A percentile compares a stretch with the other conserved stretches of the same genome.
Conservation (phyloP, 2,888 invertebrate genomes). For the Scelioninae gen. 1 region DNA sequence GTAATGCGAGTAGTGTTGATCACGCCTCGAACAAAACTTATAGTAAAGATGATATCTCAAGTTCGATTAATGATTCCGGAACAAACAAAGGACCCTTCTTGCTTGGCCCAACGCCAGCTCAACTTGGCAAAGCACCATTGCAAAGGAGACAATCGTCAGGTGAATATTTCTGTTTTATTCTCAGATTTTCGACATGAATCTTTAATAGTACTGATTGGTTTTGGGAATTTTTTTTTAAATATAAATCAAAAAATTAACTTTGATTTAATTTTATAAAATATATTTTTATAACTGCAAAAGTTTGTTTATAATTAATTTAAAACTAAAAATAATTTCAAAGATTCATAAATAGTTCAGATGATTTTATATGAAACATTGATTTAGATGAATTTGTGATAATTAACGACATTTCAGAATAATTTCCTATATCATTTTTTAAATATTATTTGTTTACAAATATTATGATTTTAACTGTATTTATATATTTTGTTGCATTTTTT, state of each 20-base stretch:
- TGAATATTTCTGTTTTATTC: slow-evolving; percentile 80
- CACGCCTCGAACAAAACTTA: slow-evolving; percentile 77
- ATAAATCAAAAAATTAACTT: no score
- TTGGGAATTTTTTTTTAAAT: neutral
- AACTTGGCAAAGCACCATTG: slow-evolving; percentile 94
- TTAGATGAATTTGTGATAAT: no score
- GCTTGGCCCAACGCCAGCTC: slow-evolving; percentile 96
- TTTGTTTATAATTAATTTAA: no score
- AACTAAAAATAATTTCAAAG: no score
- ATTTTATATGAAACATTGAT: no score
- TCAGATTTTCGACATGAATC: neutral
- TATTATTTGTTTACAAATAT: slow-evolving; percentile 2
- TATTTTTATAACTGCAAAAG: no score
- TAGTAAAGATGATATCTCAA: slow-evolving; percentile 77
- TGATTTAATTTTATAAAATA: no score
- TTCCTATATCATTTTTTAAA: no score
- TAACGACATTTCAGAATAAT: no score
- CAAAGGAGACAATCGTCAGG: slow-evolving; percentile 94
- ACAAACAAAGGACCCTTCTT: slow-evolving; percentile 87
- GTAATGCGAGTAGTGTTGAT: slow-evolving; percentile 76
- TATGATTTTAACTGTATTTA: neutral
- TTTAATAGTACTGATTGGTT: neutral
- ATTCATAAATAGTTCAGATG: no score
- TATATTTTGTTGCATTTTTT: slow-evolving; percentile 11
- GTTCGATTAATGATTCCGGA: slow-evolving; percentile 76